These are phyloP conservation scores for Limnodromus scolopaceus DNA, from an alignment of 2,797 vertebrate species.

Conservation along the genomic window DNA sequence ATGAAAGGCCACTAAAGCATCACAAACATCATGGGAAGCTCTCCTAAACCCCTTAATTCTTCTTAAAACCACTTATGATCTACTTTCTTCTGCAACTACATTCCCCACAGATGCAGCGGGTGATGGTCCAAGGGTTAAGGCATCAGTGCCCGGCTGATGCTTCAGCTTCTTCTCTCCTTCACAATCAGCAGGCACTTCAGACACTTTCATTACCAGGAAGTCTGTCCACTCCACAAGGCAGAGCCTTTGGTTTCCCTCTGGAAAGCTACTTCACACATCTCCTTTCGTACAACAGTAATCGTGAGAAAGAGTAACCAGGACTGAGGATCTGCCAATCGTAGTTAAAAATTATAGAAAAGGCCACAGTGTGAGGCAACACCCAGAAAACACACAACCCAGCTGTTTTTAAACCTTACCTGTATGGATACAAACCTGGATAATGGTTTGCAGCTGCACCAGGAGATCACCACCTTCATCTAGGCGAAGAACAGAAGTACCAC, in stretches of 20 bases:
- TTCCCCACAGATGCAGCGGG: background rate
- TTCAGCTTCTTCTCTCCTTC: background rate
- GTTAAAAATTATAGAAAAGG: background rate
- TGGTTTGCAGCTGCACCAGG: background rate
- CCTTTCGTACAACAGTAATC: background rate
- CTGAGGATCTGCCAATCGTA: background rate
- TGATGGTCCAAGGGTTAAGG: background rate
- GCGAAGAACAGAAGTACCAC: background rate
- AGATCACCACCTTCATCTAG: background rate
- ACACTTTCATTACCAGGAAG: background rate
- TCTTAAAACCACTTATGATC: background rate
- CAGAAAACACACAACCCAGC: background rate
- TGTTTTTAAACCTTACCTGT: background rate
- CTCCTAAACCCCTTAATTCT: background rate
- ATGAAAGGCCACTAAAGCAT: background rate
- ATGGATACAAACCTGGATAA: background rate
- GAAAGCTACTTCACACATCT: background rate
- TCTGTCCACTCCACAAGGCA: background rate
- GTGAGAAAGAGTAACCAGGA: background rate
- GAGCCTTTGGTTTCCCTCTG: background rate
- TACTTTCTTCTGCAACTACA: background rate
- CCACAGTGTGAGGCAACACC: background rate
- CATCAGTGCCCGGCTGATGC: accelerated
- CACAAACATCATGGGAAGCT: background rate
- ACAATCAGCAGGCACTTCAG: background rate